Evolutionary conservation across 2,113 vertebrate species (phyloP), one percentile per base, ranked within the genome.

Genomic region (Phalacrocorax pelagicus): DNA sequence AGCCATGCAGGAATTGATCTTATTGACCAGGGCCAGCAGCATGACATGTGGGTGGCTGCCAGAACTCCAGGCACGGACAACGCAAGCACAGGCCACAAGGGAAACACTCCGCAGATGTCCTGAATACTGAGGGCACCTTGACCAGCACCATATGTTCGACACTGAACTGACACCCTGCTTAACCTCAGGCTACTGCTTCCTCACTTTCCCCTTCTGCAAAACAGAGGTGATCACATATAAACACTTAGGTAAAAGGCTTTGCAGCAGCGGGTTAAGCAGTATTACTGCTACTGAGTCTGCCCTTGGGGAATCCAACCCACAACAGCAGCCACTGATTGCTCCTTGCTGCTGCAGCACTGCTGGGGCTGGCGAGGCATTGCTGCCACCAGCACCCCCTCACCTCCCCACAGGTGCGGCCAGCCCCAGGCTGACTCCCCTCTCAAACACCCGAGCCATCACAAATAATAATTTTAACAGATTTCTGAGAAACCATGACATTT

Each of bases 271-370:
- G 65, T 44, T 86, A 55, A 86, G 86, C 63, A 59, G n/a, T 16
- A 54, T 61, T 34, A 32, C 32, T 36, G 69, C 30, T 74, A 3
- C 47, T 12, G 32, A 52, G 36, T 13, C 36, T 18, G 58, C 46
- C 58, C 74, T 26, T 44, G 86, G 30, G 57, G 12, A 79, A 65
- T 26, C 49, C 78, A 90, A 27, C 52, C 51, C 9, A 1, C 30
- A 36, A 1, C 15, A 62, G 78, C 52, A 57, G 71, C 5, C 66
- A n/a, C 11, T 1, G 10, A 21, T 0, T 23, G 24, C 69, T 55
- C 38, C 0, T 0, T 20, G 86, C 38, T 7, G 2, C 21, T 15
- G n/a, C 42, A 81, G 83, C 36, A 38, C 51, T 2, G 9, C 7
- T 8, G 40, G 18, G 44, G 38, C 1, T 57, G 75, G 42, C 5